Base-by-base conservation (phyloP, 1,140 invertebrate genomes). In the Ceratosolen solmsi region DNA sequence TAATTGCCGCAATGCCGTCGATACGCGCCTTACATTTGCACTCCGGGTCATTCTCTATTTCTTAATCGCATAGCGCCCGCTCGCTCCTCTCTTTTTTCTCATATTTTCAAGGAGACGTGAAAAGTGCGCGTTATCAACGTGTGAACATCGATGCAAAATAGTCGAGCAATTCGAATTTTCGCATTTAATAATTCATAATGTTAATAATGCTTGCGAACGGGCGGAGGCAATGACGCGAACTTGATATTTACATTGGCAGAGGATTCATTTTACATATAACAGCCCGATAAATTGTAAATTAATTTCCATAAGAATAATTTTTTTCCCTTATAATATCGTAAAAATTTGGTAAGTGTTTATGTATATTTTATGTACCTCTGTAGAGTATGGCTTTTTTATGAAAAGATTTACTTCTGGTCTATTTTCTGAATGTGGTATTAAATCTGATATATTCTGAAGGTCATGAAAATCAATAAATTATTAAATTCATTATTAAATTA, bases 31-130 rank as follows among this genome's bases (percentile, higher is more conserved):
- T 80, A 70, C 9, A 56, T 70, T 76, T 77, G 30, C 70, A 54
- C 76, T 79, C 56, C 51, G 70, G 80, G 80, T 82, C 80, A 77
- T 77, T 82, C 60, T 76, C 73, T 58, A 72, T 82, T 82, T 82
- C 80, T 82, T 82, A 71, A 82, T 82, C 60, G 8, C 0, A 36
- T 5, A 15, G 51, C 51, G 51, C 30, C 36, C 36, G 25, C 46
- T 65, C 25, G 71, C 51, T 58, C 22, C 25, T 25, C 63, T 25
- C 20, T 49, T 36, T 78, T 51, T 36, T 8, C 20, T 54, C n/a
- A 63, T 15, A 33, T 51, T 41, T 1, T 11, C 13, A 7, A 25
- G 41, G 41, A 46, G 70, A 46, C 38, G 38, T 71, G 51, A 70
- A 75, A 68, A 76, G 49, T 46, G 30, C 41, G 30, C 74, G 65